phyloP scores from a whole-genome alignment of 2,113 vertebrate genomes.

The Benthochromis sp. region DNA sequence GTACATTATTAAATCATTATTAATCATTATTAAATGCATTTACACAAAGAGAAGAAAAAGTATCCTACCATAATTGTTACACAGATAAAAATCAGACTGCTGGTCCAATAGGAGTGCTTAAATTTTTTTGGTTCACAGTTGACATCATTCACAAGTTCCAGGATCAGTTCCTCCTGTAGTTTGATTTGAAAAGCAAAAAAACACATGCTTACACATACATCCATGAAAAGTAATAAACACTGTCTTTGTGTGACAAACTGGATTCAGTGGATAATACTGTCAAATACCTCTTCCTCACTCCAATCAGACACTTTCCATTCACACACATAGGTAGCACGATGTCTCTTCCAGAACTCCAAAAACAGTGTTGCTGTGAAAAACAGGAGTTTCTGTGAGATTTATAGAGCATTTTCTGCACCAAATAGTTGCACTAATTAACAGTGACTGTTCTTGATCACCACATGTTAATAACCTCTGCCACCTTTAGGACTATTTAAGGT shows the following conservation, averaged over 20 bases:
- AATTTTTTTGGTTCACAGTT: constrained; percentile 52
- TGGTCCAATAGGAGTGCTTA: constrained; percentile 81
- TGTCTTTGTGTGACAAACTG: background rate
- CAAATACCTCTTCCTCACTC: constrained; percentile 86
- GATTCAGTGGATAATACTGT: background rate
- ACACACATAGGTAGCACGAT: constrained; percentile 72
- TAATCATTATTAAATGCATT: background rate
- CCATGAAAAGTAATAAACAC: background rate
- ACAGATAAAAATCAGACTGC: constrained; percentile 72
- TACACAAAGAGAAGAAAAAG: background rate
- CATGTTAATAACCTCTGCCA: background rate
- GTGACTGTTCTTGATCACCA: background rate
- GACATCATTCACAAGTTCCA: constrained; percentile 75
- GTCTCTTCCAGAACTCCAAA: constrained; percentile 90
- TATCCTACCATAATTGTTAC: constrained; percentile 76
- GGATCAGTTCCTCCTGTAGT: constrained; percentile 83
- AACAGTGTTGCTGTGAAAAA: constrained; percentile 82
- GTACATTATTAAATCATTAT: background rate
- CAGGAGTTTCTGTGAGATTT: background rate
- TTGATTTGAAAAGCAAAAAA: background rate
- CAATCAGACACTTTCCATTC: constrained; percentile 82
- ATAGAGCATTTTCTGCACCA: background rate
- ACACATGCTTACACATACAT: background rate
- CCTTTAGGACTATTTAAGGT: background rate
- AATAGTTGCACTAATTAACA: background rate